Evolutionary conservation across 2,888 invertebrate species (phyloP).

Genomic region (Cyaniris semiargus): DNA sequence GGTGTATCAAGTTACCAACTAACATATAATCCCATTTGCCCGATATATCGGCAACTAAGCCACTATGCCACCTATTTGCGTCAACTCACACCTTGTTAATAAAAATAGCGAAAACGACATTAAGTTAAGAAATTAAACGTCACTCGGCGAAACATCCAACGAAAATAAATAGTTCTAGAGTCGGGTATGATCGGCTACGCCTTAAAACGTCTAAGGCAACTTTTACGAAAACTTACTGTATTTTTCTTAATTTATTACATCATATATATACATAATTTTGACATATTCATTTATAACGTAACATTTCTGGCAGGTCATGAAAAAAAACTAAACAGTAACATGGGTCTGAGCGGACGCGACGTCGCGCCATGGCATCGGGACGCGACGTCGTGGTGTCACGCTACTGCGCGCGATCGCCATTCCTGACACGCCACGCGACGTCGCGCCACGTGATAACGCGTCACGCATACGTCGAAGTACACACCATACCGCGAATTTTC

Average conservation of each 20-base stretch:
- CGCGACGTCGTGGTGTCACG: constrained; percentile 8
- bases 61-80: constrained; percentile 65
- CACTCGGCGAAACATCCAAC: constrained; percentile 28
- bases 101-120: constrained; percentile 66
- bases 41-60: constrained; percentile 64
- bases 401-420: not conserved
- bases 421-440: not conserved
- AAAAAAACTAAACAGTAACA: constrained; percentile 60
- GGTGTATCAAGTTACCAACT: constrained; percentile 49
- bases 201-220: constrained; percentile 75
- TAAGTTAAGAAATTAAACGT: constrained; percentile 49
- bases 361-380: not conserved
- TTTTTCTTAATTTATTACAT: constrained; percentile 78
- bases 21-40: constrained; percentile 74
- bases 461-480: not conserved
- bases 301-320: constrained; percentile 71
- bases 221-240: constrained; percentile 76
- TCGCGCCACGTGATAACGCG: not conserved
- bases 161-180: constrained; percentile 25
- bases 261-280: constrained; percentile 79
- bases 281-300: constrained; percentile 73
- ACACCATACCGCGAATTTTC: constrained; percentile 16
- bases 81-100: constrained; percentile 72
- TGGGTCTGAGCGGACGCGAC: constrained; percentile 36
- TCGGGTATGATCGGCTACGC: constrained; percentile 54